Conservation (phyloP, 2,888 invertebrate species). For the Rotaria macrura region DNA sequence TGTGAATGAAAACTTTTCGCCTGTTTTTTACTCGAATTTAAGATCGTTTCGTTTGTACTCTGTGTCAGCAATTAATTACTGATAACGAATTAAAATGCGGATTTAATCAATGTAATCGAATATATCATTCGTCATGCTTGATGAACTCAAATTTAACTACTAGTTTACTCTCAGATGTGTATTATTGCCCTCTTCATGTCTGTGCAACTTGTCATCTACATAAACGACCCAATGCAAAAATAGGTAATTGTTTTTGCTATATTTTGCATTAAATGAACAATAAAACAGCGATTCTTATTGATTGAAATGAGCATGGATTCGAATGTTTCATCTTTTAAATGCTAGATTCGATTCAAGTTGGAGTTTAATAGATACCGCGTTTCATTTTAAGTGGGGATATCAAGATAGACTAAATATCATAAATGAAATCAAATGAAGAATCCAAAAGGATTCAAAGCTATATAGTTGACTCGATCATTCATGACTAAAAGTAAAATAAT, state of each 20-base stretch:
- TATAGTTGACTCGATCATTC: too few species aligned
- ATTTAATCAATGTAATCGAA: background rate
- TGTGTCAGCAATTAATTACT: background rate
- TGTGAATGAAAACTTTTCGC: background rate
- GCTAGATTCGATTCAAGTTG: too few species aligned
- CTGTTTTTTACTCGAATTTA: background rate
- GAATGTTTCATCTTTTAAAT: too few species aligned
- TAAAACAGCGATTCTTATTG: too few species aligned
- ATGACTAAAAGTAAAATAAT: too few species aligned
- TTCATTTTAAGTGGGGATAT: too few species aligned
- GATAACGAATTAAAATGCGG: background rate
- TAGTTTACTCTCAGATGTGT: background rate
- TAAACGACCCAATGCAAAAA: background rate
- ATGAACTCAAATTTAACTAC: background rate
- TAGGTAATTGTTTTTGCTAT: background rate
- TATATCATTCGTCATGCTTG: background rate
- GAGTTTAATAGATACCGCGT: too few species aligned
- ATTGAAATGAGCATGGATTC: too few species aligned
- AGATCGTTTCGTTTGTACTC: background rate
- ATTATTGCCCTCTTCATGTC: constrained; percentile 22
- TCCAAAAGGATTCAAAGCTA: too few species aligned
- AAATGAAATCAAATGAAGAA: too few species aligned
- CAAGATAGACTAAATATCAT: too few species aligned
- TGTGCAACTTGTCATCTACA: constrained; percentile 24
- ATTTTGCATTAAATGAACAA: too few species aligned